These are phyloP conservation scores for Sterna hirundo DNA, from an alignment of 2,113 vertebrate species.

Conservation along the genomic window DNA sequence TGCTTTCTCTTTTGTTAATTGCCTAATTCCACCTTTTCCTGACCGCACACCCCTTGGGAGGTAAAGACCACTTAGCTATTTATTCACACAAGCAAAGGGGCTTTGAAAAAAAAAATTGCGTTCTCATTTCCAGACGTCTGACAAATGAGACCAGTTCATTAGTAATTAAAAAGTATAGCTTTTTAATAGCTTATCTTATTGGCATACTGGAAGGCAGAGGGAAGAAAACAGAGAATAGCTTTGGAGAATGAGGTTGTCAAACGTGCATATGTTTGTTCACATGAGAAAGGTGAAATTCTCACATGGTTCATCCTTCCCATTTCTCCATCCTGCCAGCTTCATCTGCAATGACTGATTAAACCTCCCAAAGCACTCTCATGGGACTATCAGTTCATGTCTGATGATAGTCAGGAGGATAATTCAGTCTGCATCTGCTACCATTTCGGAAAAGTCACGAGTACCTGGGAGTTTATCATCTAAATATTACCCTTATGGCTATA, in stretches of 20 bases:
- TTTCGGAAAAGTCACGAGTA: not conserved
- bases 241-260: not conserved
- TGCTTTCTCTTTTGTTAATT: constrained; percentile 64
- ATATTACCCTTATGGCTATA: not conserved
- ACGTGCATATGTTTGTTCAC: not conserved
- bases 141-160: constrained; percentile 57
- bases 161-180: constrained; percentile 49
- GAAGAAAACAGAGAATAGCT: not conserved
- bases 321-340: not conserved
- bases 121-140: constrained; percentile 56
- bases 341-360: not conserved
- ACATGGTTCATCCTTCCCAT: not conserved
- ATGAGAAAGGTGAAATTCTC: constrained; percentile 17
- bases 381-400: not conserved
- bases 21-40: constrained; percentile 57
- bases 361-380: not conserved
- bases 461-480: not conserved
- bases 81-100: constrained; percentile 42
- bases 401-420: not conserved
- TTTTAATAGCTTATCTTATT: constrained; percentile 32
- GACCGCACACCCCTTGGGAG: constrained; percentile 9
- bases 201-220: not conserved
- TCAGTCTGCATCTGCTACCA: not conserved
- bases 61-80: constrained; percentile 58
- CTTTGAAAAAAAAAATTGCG: constrained; percentile 7